Percentiles rank a stretch among this genome's conserved stretches.
phyloP scores from a whole-genome alignment of 2,888 invertebrate genomes.

The Penaeus monodon region DNA sequence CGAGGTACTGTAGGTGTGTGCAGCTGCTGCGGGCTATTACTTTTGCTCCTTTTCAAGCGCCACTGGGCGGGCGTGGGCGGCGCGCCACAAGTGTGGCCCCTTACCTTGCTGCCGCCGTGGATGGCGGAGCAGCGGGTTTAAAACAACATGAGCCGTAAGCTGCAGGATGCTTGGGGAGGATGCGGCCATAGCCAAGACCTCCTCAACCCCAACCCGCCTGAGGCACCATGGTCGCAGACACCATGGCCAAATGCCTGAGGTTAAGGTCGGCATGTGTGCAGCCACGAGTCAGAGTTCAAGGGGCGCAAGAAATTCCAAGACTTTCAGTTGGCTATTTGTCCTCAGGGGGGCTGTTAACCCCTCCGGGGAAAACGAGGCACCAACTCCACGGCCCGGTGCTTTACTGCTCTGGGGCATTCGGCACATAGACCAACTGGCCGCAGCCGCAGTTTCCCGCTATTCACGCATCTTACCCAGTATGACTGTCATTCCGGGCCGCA shows the following conservation, averaged over 20 bases:
- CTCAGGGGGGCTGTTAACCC: conserved; percentile 21
- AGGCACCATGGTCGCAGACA: conserved; percentile 53
- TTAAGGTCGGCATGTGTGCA: conserved; percentile 29
- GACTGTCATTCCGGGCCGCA: conserved; percentile 32
- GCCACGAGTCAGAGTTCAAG: background rate
- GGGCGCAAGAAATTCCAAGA: conserved; percentile 21
- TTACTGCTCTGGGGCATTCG: conserved; percentile 35
- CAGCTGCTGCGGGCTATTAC: conserved; percentile 47
- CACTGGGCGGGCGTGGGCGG: conserved; percentile 50
- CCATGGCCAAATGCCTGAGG: conserved; percentile 10
- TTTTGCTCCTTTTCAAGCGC: conserved; percentile 30
- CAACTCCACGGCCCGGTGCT: conserved; percentile 26
- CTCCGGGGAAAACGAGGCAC: conserved; percentile 34
- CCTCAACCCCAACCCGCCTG: conserved; percentile 34
- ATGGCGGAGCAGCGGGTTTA: conserved; percentile 29
- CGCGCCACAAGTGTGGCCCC: conserved; percentile 39
- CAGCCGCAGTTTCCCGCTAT: conserved; percentile 31
- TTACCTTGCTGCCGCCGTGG: conserved; percentile 48
- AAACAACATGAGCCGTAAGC: conserved; percentile 37
- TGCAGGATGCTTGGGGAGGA: conserved; percentile 33
- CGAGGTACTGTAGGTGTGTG: conserved; percentile 52
- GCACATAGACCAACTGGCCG: conserved; percentile 43
- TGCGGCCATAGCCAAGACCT: conserved; percentile 26
- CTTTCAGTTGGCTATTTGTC: conserved; percentile 27
- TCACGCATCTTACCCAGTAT: conserved; percentile 34